Conservation (phyloP, 2,888 invertebrate species). For the Arge pagana region DNA sequence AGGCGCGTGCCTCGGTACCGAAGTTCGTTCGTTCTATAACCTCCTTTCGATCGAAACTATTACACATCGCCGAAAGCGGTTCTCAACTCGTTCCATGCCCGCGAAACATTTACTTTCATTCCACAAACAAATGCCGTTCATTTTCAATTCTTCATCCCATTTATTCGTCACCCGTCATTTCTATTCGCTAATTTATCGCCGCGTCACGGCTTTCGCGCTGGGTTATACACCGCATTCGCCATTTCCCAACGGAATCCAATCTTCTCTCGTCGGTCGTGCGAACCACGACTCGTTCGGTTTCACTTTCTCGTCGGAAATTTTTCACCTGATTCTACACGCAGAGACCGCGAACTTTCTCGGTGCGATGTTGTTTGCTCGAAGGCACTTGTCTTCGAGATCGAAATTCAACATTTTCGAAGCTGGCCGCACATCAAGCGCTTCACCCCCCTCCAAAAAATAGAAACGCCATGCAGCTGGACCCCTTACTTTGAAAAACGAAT, state of each 20-base stretch:
- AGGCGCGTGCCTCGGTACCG: background rate
- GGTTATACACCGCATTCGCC: no score
- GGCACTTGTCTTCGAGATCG: background rate
- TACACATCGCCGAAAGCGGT: slow-evolving; percentile 52
- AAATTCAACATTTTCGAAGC: background rate
- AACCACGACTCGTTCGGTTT: no score
- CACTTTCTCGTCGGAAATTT: slow-evolving; percentile 6
- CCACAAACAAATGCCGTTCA: slow-evolving; percentile 20
- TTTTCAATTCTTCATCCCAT: slow-evolving; percentile 23
- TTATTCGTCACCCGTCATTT: slow-evolving; percentile 14
- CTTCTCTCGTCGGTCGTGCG: no score
- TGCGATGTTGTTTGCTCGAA: background rate
- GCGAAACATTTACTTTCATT: slow-evolving; percentile 45
- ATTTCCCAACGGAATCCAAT: no score
- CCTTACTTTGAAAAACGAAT: no score
- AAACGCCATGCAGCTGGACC: no score
- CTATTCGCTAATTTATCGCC: no score
- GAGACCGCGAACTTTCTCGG: background rate
- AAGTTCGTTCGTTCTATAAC: slow-evolving; percentile 52
- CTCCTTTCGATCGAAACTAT: slow-evolving; percentile 59
- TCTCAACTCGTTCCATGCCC: slow-evolving; percentile 42
- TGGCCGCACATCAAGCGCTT: no score
- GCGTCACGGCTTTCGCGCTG: no score
- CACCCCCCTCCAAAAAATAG: no score
- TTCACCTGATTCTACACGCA: background rate